phyloP scores from a whole-genome alignment of 2,888 invertebrate species.

The Philopedon plagiatum region DNA sequence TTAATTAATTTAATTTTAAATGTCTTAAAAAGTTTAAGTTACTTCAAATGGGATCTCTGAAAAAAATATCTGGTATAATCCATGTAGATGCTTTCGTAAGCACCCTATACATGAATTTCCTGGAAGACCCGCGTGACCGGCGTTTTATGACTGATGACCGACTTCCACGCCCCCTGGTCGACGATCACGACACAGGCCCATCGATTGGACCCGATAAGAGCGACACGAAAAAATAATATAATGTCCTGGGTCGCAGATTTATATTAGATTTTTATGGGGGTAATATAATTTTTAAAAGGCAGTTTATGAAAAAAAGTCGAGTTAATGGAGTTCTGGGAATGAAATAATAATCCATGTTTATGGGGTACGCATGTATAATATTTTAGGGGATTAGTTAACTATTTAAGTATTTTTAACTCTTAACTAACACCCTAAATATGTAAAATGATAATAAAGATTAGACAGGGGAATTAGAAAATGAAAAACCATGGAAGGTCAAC shows the following conservation, averaged over 20 bases:
- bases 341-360: neutral
- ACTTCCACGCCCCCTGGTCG: constrained; percentile 67
- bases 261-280: constrained; percentile 48
- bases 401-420: neutral
- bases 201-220: constrained; percentile 48
- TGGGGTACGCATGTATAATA: neutral
- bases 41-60: no score
- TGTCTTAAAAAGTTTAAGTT: no score
- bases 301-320: constrained; percentile 19
- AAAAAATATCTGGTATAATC: no score
- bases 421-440: no score
- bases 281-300: constrained; percentile 47
- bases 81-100: constrained; percentile 20
- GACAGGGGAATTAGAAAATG: no score
- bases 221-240: constrained; percentile 49
- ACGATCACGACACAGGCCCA: constrained; percentile 62
- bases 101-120: constrained; percentile 50
- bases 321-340: constrained; percentile 14
- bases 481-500: no score
- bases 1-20: no score
- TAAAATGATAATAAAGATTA: no score
- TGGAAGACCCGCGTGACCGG: constrained; percentile 53
- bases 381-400: neutral
- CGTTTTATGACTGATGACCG: constrained; percentile 68
- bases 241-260: constrained; percentile 43